Evolutionary conservation across 30 jellyfish, hydroid and myxozoan species (phyloP).

Genomic region (Turritopsis rubra): DNA sequence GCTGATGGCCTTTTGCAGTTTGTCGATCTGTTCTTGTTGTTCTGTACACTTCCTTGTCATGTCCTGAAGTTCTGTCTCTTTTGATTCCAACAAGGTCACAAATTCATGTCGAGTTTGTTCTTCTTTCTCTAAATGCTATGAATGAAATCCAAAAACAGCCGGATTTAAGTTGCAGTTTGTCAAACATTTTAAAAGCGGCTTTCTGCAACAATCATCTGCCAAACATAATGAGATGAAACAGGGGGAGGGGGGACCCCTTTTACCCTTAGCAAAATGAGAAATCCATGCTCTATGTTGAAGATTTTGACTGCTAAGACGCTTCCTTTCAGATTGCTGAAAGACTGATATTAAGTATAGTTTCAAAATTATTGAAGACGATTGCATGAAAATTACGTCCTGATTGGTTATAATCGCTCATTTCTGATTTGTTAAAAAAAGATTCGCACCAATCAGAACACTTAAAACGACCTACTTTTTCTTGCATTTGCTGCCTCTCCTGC

Average conservation of each 20-base stretch:
- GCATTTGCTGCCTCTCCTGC: conserved; percentile 69
- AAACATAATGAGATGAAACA: too few relatives aligned
- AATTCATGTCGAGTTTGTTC: conserved; percentile 54
- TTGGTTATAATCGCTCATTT: background rate
- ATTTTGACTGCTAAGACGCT: too few relatives aligned
- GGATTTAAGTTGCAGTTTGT: background rate
- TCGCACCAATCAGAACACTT: background rate
- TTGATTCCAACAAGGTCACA: conserved; percentile 30
- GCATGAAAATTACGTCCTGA: too few relatives aligned
- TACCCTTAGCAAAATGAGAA: too few relatives aligned
- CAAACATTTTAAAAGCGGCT: too few relatives aligned
- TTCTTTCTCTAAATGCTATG: conserved; percentile 60
- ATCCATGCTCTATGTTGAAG: too few relatives aligned
- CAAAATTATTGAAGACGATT: too few relatives aligned
- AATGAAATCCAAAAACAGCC: background rate
- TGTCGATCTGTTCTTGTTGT: conserved; percentile 37
- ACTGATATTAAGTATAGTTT: too few relatives aligned
- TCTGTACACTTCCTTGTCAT: conserved; percentile 40
- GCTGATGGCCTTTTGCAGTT: conserved; percentile 26
- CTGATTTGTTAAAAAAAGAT: background rate
- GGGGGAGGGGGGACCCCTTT: too few relatives aligned
- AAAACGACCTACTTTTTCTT: conserved; percentile 47
- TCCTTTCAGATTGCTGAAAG: too few relatives aligned
- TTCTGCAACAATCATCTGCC: too few relatives aligned
- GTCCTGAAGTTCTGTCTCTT: conserved; percentile 52